phyloP scores from a whole-genome alignment of 2,888 invertebrate species.

The Mylabris sibirica region DNA sequence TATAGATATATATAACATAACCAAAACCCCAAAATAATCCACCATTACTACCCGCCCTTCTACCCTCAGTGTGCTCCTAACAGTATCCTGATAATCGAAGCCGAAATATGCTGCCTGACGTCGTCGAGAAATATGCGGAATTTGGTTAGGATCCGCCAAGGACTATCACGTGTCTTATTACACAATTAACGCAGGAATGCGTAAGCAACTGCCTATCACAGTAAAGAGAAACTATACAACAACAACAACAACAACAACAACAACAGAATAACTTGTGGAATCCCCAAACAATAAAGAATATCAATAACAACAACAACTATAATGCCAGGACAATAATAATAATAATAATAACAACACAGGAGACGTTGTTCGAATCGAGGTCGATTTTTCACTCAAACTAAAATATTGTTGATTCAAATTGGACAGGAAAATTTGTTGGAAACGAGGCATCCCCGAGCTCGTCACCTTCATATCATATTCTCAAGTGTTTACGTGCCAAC shows the following conservation, averaged over 20 bases:
- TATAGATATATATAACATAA: no score
- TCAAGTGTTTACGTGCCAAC: slow-evolving; percentile 60
- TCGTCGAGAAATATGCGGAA: slow-evolving; percentile 30
- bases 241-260: slow-evolving; percentile 3
- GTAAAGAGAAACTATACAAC: not conserved
- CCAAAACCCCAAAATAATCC: slow-evolving; percentile 13
- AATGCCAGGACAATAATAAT: not conserved
- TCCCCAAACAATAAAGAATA: slow-evolving; percentile 7
- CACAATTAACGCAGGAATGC: slow-evolving; percentile 33
- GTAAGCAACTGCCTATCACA: slow-evolving; percentile 16
- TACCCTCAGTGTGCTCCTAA: not conserved
- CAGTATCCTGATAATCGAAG: slow-evolving; percentile 29
- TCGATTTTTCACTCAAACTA: not conserved
- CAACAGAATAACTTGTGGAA: not conserved
- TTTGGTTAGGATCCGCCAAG: slow-evolving; percentile 24
- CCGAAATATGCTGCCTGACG: slow-evolving; percentile 25
- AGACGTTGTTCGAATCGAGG: not conserved
- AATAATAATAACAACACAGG: no score
- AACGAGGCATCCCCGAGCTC: slow-evolving; percentile 39
- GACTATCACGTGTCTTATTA: slow-evolving; percentile 36
- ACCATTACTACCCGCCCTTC: not conserved
- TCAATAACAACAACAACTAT: not conserved
- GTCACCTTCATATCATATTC: slow-evolving; percentile 58
- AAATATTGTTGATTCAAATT: slow-evolving; percentile 12
- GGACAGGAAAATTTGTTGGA: slow-evolving; percentile 11